These are phyloP conservation scores for Agrypnia vestita DNA, from an alignment of 1,140 invertebrate genomes.

Conservation along the genomic window DNA sequence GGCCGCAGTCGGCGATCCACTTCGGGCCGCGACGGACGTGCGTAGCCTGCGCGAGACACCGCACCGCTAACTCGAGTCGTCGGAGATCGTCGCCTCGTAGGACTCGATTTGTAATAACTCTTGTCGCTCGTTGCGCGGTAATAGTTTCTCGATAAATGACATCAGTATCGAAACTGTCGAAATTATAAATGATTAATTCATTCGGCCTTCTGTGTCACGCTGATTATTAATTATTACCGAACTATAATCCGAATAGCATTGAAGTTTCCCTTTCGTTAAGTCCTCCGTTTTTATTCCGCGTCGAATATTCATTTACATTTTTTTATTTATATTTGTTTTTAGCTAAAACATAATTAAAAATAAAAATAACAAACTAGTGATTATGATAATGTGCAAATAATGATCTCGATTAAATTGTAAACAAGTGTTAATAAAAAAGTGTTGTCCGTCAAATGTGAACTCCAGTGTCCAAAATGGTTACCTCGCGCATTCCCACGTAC, in stretches of 20 bases:
- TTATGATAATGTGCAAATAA: not conserved
- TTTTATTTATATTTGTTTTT: not conserved
- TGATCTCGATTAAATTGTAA: slow-evolving; percentile 1
- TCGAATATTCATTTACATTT: slow-evolving; percentile 2
- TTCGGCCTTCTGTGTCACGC: not conserved
- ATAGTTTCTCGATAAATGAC: slow-evolving; percentile 14
- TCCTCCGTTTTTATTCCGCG: not conserved
- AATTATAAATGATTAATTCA: slow-evolving; percentile 12
- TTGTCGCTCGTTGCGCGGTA: slow-evolving; percentile 8
- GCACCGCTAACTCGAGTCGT: not conserved
- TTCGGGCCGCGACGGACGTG: slow-evolving; percentile 12
- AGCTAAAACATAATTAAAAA: not conserved
- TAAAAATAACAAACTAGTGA: not conserved
- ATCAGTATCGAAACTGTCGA: not conserved
- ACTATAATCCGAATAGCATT: slow-evolving; percentile 1
- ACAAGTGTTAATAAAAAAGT: slow-evolving; percentile 5
- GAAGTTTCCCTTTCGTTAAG: slow-evolving; percentile 16
- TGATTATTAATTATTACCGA: not conserved
- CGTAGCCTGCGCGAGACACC: slow-evolving; percentile 24
- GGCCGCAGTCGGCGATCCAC: slow-evolving; percentile 34
- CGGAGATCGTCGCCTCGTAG: not conserved
- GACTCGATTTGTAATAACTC: not conserved
- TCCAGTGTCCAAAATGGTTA: slow-evolving; percentile 66
- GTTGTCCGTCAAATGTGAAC: slow-evolving; percentile 19
- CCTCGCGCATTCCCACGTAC: slow-evolving; percentile 73